Percentiles rank a stretch among this genome's conserved stretches.
Conservation (phyloP, 2,113 vertebrate species). For the Syrrhaptes paradoxus region DNA sequence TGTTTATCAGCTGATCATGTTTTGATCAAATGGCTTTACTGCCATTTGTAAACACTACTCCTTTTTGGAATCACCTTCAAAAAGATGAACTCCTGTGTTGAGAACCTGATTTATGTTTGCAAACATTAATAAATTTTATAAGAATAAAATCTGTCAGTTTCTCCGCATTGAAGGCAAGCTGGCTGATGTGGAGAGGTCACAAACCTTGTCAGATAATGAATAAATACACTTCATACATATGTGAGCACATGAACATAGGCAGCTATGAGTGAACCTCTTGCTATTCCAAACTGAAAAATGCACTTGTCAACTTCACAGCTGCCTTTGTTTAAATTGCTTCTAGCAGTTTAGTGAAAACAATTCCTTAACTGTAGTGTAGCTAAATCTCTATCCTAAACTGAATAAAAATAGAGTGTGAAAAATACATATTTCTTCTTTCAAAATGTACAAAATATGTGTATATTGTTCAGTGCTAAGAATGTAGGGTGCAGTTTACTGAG, state of each 20-base stretch:
- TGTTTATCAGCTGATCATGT: background rate
- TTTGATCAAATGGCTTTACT: background rate
- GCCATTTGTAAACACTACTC: background rate
- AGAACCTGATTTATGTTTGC: background rate
- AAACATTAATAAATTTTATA: background rate
- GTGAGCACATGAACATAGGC: background rate
- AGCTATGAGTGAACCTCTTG: background rate
- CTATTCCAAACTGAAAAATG: background rate
- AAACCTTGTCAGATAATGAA: background rate
- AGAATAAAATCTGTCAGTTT: background rate
- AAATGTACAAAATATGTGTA: background rate
- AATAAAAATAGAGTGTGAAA: background rate
- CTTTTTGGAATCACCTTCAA: rapidly evolving
- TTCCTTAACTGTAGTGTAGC: background rate
- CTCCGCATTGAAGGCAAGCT: background rate
- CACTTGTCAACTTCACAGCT: background rate
- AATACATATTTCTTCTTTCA: background rate
- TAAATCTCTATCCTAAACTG: background rate
- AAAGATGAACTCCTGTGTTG: background rate
- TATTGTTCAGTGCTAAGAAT: background rate
- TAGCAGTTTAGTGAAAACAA: background rate
- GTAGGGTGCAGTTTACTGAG: background rate
- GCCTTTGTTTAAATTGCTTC: background rate
- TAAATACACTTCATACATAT: background rate
- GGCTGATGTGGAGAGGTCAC: background rate